Percentiles rank a stretch among this genome's conserved stretches.
Evolutionary conservation across 2,888 invertebrate genomes (phyloP).

Genomic region (Lamellibrachia satsuma): DNA sequence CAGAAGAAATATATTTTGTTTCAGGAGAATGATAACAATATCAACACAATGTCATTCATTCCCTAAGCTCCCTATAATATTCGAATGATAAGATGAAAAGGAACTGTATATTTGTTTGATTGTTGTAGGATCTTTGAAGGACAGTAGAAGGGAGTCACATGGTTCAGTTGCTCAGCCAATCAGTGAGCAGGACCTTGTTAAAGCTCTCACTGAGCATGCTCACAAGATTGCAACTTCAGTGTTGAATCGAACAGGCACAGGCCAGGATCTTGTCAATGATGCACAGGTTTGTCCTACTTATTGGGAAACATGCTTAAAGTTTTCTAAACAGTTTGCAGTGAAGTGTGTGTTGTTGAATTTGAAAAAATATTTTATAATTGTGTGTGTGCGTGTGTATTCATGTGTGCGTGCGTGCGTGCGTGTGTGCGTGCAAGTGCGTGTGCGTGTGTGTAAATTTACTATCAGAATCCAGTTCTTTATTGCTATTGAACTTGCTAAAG

Average conservation of each 20-base stretch:
- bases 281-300: slow-evolving; percentile 54
- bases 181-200: slow-evolving; percentile 57
- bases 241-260: slow-evolving; percentile 53
- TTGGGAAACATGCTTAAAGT: background rate
- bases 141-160: slow-evolving; percentile 1
- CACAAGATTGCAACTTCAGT: slow-evolving; percentile 57
- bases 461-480: background rate
- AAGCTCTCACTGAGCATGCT: slow-evolving; percentile 60
- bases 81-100: background rate
- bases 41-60: background rate
- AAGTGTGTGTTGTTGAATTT: background rate
- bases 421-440: too few relatives aligned
- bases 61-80: background rate
- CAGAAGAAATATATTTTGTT: too few relatives aligned
- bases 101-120: background rate
- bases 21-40: background rate
- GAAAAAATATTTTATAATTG: too few relatives aligned
- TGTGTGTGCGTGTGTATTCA: too few relatives aligned
- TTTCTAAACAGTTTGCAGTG: background rate
- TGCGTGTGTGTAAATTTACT: too few relatives aligned
- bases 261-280: slow-evolving; percentile 57
- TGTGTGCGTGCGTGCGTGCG: too few relatives aligned
- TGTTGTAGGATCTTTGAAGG: background rate
- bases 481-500: background rate
- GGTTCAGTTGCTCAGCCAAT: slow-evolving; percentile 26